These are phyloP conservation scores for Calliopum simillimum DNA, from an alignment of 2,888 invertebrate species.

Conservation along the genomic window DNA sequence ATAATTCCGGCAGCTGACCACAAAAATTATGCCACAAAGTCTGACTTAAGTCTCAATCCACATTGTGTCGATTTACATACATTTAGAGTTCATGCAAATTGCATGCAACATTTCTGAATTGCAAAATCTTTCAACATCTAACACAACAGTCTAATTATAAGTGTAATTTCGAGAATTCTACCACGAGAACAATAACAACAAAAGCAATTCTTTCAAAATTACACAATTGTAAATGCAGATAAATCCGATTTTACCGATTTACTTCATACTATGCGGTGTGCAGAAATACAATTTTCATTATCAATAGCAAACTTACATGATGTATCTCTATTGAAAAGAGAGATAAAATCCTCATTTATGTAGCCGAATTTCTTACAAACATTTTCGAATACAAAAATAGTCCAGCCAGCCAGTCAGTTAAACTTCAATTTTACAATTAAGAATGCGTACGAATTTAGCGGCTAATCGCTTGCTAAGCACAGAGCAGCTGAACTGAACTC, in stretches of 20 bases:
- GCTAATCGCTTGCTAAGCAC: conserved; percentile 24
- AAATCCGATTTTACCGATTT: conserved; percentile 24
- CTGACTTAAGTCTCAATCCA: too few species aligned
- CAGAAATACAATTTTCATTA: conserved; percentile 1
- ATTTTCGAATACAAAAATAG: background rate
- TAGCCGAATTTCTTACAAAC: background rate
- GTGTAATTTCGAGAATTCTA: conserved; percentile 34
- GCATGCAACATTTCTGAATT: conserved; percentile 21
- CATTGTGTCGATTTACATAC: background rate
- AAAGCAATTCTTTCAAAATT: conserved; percentile 31
- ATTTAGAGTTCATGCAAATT: conserved; percentile 19
- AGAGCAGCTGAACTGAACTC: conserved; percentile 17
- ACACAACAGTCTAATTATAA: conserved; percentile 26
- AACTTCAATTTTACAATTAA: conserved; percentile 33
- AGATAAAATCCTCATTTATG: background rate
- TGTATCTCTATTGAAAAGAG: background rate
- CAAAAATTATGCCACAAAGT: conserved; percentile 24
- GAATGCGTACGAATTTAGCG: conserved; percentile 20
- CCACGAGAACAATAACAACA: conserved; percentile 14
- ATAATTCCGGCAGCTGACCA: conserved; percentile 20
- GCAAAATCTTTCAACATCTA: background rate
- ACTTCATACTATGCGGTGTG: background rate
- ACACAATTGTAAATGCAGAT: conserved; percentile 22
- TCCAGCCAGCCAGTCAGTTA: background rate
- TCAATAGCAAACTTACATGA: too few species aligned